Base-by-base conservation (phyloP, 2,888 invertebrate species). In the Polylopha cassiicola region DNA sequence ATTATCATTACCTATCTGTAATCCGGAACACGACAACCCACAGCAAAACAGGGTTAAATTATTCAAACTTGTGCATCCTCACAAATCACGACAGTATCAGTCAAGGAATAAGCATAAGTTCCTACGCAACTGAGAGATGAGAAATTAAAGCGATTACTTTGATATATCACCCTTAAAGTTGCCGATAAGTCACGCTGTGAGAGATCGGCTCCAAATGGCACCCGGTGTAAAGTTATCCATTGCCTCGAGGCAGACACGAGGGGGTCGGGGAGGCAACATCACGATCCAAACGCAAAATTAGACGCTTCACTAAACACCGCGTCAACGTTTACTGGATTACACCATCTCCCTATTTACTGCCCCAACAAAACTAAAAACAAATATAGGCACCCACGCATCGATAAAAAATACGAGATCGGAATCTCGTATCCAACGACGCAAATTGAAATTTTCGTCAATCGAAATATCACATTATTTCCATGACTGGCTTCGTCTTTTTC, bases 91-190 rank as follows among this genome's bases (percentile, higher is more conserved):
- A 50, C 63, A 55, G 55, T 68, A 74, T 74, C 71, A 71, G 65
- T 67, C 61, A 61, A 68, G 70, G 63, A 73, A 74, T 73, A 70
- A 71, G 68, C 74, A 74, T 69, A 75, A 76, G 69, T 77, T 69
- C 52, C 50, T 61, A 55, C 70, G 65, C 67, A 72, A 75, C 68
- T 71, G 71, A 72, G 71, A 80, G 77, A 82, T 82, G 82, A 82
- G 84, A 82, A 82, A 85, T 82, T 85, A 81, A 84, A 77, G 70
- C 80, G 75, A 82, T 85, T 81, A 82, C 80, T 74, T 76, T 84
- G 84, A 85, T 81, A 81, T 80, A 85, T 84, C 60, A 70, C 71
- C 63, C 67, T 77, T 75, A 77, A 81, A 84, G 73, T 82, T 78
- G 63, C 77, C 81, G 79, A 82, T 85, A 85, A 84, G 80, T 84